A percentile compares a stretch with the other conserved stretches of the same genome.
phyloP scores from a whole-genome alignment of 2,113 vertebrate species.

The Cyanoramphus novaezelandiae region DNA sequence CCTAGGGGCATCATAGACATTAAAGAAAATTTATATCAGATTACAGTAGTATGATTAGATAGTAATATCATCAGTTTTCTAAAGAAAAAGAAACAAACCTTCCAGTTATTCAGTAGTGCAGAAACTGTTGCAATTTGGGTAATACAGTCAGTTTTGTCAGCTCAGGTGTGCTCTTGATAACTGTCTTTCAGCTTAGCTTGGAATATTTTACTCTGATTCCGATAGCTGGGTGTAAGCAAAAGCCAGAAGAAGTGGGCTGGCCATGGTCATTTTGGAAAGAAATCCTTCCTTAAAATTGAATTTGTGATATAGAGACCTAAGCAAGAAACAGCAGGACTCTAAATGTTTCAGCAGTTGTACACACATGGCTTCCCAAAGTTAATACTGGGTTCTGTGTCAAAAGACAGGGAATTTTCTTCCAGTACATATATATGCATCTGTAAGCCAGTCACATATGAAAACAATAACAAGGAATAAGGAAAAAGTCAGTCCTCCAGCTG shows the following conservation, averaged over 20 bases:
- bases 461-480: slow-evolving; percentile 46
- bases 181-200: not conserved
- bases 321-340: not conserved
- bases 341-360: slow-evolving; percentile 9
- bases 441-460: slow-evolving; percentile 52
- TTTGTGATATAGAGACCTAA: not conserved
- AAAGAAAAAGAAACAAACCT: not conserved
- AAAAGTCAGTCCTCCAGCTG: slow-evolving; percentile 37
- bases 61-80: not conserved
- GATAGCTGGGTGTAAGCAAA: not conserved
- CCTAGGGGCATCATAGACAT: not conserved
- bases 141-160: not conserved
- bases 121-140: not conserved
- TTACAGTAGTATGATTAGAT: not conserved
- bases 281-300: slow-evolving; percentile 3
- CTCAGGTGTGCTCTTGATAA: not conserved
- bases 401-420: not conserved
- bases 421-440: not conserved
- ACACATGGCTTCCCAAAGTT: not conserved
- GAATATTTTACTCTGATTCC: not conserved
- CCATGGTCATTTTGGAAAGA: not conserved
- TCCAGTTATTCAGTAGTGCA: not conserved
- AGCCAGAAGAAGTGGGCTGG: not conserved
- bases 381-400: not conserved
- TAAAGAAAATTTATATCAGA: not conserved